These are phyloP conservation scores for Eira barbara DNA, from an alignment of 2,113 vertebrate species.

Conservation along the genomic window DNA sequence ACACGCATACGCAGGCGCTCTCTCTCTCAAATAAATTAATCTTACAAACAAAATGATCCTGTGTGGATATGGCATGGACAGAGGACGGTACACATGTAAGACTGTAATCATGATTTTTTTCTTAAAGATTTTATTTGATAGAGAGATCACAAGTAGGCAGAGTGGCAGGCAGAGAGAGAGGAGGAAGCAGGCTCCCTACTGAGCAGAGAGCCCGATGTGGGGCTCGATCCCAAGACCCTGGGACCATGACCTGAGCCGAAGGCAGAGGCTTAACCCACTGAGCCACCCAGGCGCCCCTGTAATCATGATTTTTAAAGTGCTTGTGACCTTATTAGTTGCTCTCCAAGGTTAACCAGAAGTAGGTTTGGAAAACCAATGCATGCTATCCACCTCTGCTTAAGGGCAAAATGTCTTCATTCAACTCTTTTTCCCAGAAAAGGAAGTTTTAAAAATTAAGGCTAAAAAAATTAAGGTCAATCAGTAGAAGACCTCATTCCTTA, in stretches of 20 bases:
- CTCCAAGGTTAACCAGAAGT: no score
- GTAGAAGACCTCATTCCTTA: background rate
- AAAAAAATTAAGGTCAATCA: background rate
- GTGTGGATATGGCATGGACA: background rate
- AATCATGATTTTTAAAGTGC: background rate
- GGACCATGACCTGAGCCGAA: no score
- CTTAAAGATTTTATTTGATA: no score
- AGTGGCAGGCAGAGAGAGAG: no score
- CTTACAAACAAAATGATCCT: background rate
- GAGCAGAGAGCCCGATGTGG: no score
- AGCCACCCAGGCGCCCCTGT: no score
- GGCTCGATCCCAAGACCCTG: no score
- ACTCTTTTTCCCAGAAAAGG: background rate
- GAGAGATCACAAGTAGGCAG: no score
- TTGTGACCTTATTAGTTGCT: background rate
- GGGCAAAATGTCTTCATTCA: background rate
- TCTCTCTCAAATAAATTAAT: background rate
- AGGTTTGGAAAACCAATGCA: background rate
- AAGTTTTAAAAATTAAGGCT: background rate
- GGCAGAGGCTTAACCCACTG: no score
- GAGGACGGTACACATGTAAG: rapidly evolving
- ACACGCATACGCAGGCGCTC: background rate
- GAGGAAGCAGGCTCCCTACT: no score
- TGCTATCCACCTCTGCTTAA: background rate
- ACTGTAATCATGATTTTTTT: rapidly evolving